Evolutionary conservation across 2,888 invertebrate genomes (phyloP).

Genomic region (Apamea anceps): DNA sequence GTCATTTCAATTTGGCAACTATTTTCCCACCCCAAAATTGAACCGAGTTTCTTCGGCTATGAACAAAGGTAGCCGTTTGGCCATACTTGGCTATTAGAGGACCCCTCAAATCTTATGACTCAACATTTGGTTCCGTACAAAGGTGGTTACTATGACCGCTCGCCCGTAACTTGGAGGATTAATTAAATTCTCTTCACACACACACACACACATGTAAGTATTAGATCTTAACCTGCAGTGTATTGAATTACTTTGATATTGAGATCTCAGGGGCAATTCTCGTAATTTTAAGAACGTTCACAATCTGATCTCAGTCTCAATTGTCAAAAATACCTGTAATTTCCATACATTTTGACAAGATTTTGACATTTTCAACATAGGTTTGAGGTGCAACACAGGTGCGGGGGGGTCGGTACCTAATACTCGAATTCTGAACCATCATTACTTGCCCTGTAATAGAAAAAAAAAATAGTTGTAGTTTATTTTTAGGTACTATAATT

Average conservation of each 20-base stretch:
- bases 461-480: too few relatives aligned
- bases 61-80: conserved; percentile 51
- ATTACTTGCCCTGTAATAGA: too few relatives aligned
- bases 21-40: conserved; percentile 7
- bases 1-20: conserved; percentile 39
- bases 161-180: conserved; percentile 74
- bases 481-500: too few relatives aligned
- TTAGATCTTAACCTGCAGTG: conserved; percentile 69
- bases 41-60: conserved; percentile 15
- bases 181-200: conserved; percentile 79
- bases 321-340: too few relatives aligned
- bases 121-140: conserved; percentile 61
- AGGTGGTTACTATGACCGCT: conserved; percentile 70
- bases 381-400: too few relatives aligned
- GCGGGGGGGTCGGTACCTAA: too few relatives aligned
- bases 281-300: too few relatives aligned
- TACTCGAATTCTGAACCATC: too few relatives aligned
- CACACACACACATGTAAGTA: conserved; percentile 45
- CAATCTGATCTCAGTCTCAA: too few relatives aligned
- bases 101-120: conserved; percentile 64
- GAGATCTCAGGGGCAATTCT: not conserved
- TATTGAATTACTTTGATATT: conserved; percentile 47
- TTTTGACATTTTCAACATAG: too few relatives aligned
- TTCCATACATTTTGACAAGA: too few relatives aligned
- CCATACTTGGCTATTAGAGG: conserved; percentile 39